Conservation (phyloP, 2,113 vertebrate species). For the Nothoprocta perdicaria region DNA sequence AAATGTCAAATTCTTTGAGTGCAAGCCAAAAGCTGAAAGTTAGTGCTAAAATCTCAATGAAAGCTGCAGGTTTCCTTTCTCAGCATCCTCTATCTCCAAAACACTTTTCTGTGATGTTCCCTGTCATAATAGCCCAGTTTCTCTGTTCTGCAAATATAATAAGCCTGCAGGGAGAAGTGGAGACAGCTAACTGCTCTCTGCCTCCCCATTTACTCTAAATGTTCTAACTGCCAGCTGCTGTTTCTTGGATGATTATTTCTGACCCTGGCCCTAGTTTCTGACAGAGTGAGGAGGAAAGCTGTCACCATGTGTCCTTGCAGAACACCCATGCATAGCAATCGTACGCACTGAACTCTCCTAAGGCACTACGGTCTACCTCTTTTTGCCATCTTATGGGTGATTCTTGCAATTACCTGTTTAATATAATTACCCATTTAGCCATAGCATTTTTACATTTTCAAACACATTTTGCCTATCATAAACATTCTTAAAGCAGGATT, state of each 20-base stretch:
- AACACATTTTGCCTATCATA: neutral
- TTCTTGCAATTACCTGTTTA: neutral
- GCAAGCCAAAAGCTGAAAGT: neutral
- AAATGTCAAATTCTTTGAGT: neutral
- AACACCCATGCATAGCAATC: neutral
- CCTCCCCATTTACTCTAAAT: neutral
- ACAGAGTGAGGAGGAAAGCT: neutral
- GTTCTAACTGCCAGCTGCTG: slow-evolving; percentile 11
- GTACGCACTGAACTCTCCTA: neutral
- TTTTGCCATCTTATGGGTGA: neutral
- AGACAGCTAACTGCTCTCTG: neutral
- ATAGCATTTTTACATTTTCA: neutral
- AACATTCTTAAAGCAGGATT: neutral
- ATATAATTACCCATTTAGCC: neutral
- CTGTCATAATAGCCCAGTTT: neutral
- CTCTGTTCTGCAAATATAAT: neutral
- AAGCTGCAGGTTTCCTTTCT: neutral
- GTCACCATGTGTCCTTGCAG: neutral
- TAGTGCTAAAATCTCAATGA: neutral
- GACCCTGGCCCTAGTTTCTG: neutral
- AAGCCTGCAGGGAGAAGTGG: neutral
- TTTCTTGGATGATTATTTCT: neutral
- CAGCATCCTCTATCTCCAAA: neutral
- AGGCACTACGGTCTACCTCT: neutral
- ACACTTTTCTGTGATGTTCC: neutral